Evolutionary conservation across 1,140 invertebrate species (phyloP), one percentile per base, ranked within the genome.

Genomic region (Sycobia sp.): DNA sequence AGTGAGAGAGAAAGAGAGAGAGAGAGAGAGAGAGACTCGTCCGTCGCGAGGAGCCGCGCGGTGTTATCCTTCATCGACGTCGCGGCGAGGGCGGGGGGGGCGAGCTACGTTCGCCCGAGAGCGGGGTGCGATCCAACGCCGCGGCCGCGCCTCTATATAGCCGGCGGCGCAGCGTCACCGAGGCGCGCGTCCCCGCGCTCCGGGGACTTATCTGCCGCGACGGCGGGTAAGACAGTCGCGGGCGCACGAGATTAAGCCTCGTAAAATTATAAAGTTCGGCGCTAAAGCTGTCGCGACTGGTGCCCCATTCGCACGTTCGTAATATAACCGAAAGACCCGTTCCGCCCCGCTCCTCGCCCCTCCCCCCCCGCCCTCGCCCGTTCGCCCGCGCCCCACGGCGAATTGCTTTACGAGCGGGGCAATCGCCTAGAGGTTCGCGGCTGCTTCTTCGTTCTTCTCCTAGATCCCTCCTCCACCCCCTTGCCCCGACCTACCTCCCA

Each of bases 241-340:
- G n/a, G n/a, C n/a, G n/a, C n/a, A n/a, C 55, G 66, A 74, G 69
- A 69, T 72, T 71, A 73, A 73, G 67, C 63, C 61, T 76, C 74
- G 70, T 75, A 73, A 76, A 78, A 76, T 73, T 73, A 72, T 73
- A 73, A 79, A 77, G 70, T 72, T 75, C 60, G 57, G 43, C 61
- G 68, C 65, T 75, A 64, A 69, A 69, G 68, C 67, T 71, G 69
- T 62, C 67, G 68, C 67, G 67, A 65, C 69, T 68, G 63, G 51
- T 36, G 32, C 51, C 56, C 70, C 73, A 74, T 76, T 76, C 71
- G 70, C 71, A 71, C 65, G 66, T 69, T 53, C 67, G 62, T 73
- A 75, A 75, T 74, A 57, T 57, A 72, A 69, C 62, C 68, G n/a
- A n/a, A n/a, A n/a, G n/a, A n/a, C n/a, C n/a, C n/a, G n/a, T n/a